Evolutionary conservation across 2,113 vertebrate species (phyloP), one percentile per base, ranked within the genome.

Genomic region (Meriones unguiculatus): DNA sequence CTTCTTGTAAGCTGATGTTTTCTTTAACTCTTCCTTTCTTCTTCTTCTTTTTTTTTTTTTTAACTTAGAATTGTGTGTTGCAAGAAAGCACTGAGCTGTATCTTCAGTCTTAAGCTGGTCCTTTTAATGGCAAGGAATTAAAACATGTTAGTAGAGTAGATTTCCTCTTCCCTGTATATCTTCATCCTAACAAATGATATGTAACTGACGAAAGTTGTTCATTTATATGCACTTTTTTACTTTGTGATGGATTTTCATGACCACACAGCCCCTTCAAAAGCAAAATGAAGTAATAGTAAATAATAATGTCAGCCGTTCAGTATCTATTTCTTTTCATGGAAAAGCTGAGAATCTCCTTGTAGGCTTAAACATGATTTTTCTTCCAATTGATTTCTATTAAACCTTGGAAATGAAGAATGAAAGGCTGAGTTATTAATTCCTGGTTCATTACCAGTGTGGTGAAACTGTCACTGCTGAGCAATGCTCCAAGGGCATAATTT

Each of bases 61-160:
- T 7, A 72, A 35, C 30, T 87, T 32, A 18, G 13, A 69, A 57
- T 73, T 72, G 50, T 88, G 52, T 88, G 50, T 73, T 57, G 7
- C n/a, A 72, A 8, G 52, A 7, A 88, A 88, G 52, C 35, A 38
- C 69, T 38, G 69, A 73, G 35, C 13, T 88, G 17, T 17, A 57
- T 28, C 13, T 50, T 73, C 25, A 59, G 4, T 32, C 65, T 24
- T 85, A 87, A 95, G 82, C 22, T 73, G 13, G 62, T 92, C 65
- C 46, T 92, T 90, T 87, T 67, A 94, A 75, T 82, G n/a, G 41
- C 87, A 92, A 87, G 46, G 86, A 65, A 84, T 72, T 78, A 84
- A 94, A 77, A 92, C 64, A 78, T 7, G 28, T 41, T 75, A 91
- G 81, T 4, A 41, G 80, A 91, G 81, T 4, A 41, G 32, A 91